Percentiles rank a stretch among this genome's conserved stretches.
Evolutionary conservation across 2,888 invertebrate species (phyloP).

Genomic region (Synanthedon vespiformis): DNA sequence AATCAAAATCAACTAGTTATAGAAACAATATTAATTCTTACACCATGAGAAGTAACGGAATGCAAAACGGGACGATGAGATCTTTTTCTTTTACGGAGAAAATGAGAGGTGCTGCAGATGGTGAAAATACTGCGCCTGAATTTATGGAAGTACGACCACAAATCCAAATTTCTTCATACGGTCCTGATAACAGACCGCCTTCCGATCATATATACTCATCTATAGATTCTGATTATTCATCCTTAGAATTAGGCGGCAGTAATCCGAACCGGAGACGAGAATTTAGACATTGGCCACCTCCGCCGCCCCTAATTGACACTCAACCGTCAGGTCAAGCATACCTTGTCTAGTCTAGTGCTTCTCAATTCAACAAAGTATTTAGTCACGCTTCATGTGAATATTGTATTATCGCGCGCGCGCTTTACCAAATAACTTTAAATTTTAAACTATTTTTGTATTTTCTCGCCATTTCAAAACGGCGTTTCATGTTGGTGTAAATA

Average conservation of each 20-base stretch:
- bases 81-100: constrained; percentile 72
- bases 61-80: constrained; percentile 72
- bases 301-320: constrained; percentile 53
- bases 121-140: constrained; percentile 75
- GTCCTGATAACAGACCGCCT: constrained; percentile 76
- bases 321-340: constrained; percentile 63
- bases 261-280: constrained; percentile 56
- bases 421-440: constrained; percentile 66
- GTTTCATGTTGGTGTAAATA: constrained; percentile 63
- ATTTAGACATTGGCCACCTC: constrained; percentile 60
- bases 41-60: constrained; percentile 74
- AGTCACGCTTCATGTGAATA: constrained; percentile 63
- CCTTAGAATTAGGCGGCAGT: constrained; percentile 76
- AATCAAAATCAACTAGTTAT: constrained; percentile 70
- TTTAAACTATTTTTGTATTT: constrained; percentile 66
- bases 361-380: constrained; percentile 34
- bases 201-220: constrained; percentile 92
- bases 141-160: constrained; percentile 48
- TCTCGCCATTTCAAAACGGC: constrained; percentile 54
- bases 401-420: constrained; percentile 56
- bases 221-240: constrained; percentile 90
- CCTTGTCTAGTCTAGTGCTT: constrained; percentile 61
- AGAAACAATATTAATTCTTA: constrained; percentile 87
- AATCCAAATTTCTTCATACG: constrained; percentile 52
- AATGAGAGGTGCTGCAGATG: constrained; percentile 45